Conservation (phyloP, 2,888 invertebrate species). For the Sisyra terminalis region DNA sequence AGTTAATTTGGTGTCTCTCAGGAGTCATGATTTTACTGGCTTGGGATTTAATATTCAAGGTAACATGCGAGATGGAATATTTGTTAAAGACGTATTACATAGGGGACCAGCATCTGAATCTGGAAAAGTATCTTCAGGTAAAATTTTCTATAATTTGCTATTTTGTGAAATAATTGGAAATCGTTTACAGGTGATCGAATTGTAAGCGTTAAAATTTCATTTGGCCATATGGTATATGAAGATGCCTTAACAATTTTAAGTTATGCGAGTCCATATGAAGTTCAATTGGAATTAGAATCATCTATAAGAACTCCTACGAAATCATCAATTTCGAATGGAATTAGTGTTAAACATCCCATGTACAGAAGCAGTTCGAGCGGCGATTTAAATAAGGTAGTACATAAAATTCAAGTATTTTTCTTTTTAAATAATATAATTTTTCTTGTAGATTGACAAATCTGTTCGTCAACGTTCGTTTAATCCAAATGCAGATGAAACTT, state of each 20-base stretch:
- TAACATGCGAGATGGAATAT: conserved; percentile 83
- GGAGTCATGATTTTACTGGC: conserved; percentile 78
- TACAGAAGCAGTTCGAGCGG: conserved; percentile 64
- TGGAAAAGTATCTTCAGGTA: conserved; percentile 64
- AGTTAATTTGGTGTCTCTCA: conserved; percentile 50
- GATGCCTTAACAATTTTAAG: conserved; percentile 81
- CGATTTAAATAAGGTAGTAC: conserved; percentile 47
- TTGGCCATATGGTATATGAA: conserved; percentile 76
- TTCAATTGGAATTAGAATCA: conserved; percentile 57
- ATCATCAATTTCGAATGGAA: conserved; percentile 24
- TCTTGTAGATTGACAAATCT: conserved; percentile 20
- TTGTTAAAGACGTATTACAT: conserved; percentile 69
- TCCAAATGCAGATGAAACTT: conserved; percentile 18
- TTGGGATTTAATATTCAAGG: conserved; percentile 76
- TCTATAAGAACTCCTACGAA: conserved; percentile 22
- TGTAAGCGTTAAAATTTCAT: conserved; percentile 69
- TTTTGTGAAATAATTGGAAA: neutral
- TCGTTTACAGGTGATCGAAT: conserved; percentile 63
- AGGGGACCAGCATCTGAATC: conserved; percentile 80
- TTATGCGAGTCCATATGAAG: conserved; percentile 82
- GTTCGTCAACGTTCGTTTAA: conserved; percentile 24
- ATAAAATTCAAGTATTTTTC: too few relatives aligned
- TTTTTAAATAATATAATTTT: neutral
- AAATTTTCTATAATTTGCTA: neutral
- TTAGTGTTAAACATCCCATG: conserved; percentile 54